Percentiles rank a stretch among this genome's conserved stretches.
phyloP scores from a whole-genome alignment of 2,113 vertebrate species.

The Nycticorax nycticorax region DNA sequence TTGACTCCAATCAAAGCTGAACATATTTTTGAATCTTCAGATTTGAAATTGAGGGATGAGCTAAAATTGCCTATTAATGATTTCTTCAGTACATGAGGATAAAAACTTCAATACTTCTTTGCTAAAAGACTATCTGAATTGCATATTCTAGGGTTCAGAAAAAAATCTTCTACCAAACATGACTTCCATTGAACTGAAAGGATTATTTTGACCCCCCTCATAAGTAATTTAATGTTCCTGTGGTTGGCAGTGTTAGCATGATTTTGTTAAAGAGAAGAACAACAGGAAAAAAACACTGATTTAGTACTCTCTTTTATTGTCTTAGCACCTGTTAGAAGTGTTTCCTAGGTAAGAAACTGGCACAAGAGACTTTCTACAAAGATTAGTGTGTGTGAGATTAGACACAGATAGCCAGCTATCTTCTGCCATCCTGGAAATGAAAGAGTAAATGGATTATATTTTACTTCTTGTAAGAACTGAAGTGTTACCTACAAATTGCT shows the following conservation, averaged over 20 bases:
- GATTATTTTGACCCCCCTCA: not conserved
- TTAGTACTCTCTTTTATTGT: not conserved
- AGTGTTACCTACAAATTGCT: not conserved
- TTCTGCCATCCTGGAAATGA: not conserved
- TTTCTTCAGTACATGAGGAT: not conserved
- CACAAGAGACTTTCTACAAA: not conserved
- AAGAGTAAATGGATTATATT: not conserved
- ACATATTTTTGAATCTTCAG: not conserved
- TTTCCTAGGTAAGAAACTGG: not conserved
- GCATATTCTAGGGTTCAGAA: not conserved
- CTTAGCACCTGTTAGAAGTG: not conserved
- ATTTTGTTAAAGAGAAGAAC: not conserved
- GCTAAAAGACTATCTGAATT: not conserved
- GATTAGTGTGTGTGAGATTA: not conserved
- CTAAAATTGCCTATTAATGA: not conserved
- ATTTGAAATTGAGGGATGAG: not conserved
- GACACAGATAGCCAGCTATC: not conserved
- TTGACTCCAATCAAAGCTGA: not conserved
- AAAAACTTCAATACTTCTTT: not conserved
- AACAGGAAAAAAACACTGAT: not conserved
- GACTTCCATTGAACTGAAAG: not conserved
- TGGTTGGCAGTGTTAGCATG: not conserved
- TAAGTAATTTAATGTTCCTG: not conserved
- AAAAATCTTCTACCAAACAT: not conserved
- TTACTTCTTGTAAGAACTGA: not conserved